Percentiles rank a stretch among this genome's conserved stretches.
These are phyloP conservation scores for Raillietiella orientalis DNA, from an alignment of 2,888 invertebrate species.

Conservation along the genomic window DNA sequence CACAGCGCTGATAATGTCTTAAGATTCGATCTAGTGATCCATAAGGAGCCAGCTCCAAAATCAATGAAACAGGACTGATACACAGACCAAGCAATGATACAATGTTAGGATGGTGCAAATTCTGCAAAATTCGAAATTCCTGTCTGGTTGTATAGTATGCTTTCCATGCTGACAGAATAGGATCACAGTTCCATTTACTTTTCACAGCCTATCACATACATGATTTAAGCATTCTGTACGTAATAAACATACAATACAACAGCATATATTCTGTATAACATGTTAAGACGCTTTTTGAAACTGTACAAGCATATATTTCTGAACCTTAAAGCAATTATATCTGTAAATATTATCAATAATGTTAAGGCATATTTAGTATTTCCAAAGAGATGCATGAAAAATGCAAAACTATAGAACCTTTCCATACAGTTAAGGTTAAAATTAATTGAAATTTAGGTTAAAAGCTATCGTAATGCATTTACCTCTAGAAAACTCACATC, in stretches of 20 bases:
- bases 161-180: conserved; percentile 64
- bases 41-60: conserved; percentile 63
- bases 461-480: too few species aligned
- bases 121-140: conserved; percentile 56
- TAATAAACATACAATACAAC: conserved; percentile 2
- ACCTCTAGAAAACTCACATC: too few species aligned
- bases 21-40: conserved; percentile 60
- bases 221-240: conserved; percentile 1
- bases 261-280: conserved; percentile 1
- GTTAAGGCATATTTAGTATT: too few species aligned
- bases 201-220: conserved; percentile 22
- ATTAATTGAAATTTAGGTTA: too few species aligned
- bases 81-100: conserved; percentile 71
- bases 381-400: too few species aligned
- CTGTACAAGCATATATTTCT: too few species aligned
- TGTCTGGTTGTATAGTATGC: conserved; percentile 88
- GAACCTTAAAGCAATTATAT: too few species aligned
- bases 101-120: conserved; percentile 62
- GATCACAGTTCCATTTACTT: conserved; percentile 78
- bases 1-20: conserved; percentile 50
- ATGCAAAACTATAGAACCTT: too few species aligned
- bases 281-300: too few species aligned
- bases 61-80: conserved; percentile 51
- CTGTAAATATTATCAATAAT: too few species aligned
- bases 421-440: too few species aligned